A percentile compares a stretch with the other conserved stretches of the same genome.
Conservation (phyloP, 2,888 invertebrate genomes). For the Ichneumoninae sp. region DNA sequence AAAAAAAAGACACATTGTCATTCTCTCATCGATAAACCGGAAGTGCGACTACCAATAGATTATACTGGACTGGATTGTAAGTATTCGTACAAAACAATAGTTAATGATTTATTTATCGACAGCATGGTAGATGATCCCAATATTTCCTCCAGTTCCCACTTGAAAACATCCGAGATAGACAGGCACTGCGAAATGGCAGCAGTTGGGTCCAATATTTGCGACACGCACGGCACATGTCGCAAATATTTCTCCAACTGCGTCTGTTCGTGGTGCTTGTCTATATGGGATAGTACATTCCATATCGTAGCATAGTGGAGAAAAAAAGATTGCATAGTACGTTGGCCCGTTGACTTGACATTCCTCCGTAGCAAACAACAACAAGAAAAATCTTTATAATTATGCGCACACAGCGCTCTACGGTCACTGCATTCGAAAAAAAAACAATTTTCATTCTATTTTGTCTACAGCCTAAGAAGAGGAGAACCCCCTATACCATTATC, state of each 20-base stretch:
- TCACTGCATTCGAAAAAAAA: constrained; percentile 61
- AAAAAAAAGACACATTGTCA: background rate
- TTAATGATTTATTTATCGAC: constrained; percentile 30
- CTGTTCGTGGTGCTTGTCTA: too few relatives aligned
- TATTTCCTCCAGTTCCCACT: constrained; percentile 34
- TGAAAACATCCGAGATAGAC: background rate
- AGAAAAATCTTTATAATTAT: constrained; percentile 4
- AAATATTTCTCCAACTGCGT: too few relatives aligned
- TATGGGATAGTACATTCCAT: constrained; percentile 52
- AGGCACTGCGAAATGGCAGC: too few relatives aligned
- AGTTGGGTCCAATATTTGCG: too few relatives aligned
- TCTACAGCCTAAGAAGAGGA: constrained; percentile 88
- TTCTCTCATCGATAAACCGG: background rate
- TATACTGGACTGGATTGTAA: constrained; percentile 34
- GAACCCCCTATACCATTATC: constrained; percentile 83
- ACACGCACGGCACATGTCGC: too few relatives aligned
- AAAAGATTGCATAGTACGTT: constrained; percentile 63
- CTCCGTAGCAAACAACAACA: constrained; percentile 42
- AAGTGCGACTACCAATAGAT: constrained; percentile 37
- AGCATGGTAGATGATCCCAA: constrained; percentile 65
- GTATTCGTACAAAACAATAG: constrained; percentile 24
- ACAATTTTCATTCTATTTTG: constrained; percentile 84
- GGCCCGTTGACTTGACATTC: constrained; percentile 59
- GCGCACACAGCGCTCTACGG: constrained; percentile 15
- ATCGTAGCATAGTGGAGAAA: constrained; percentile 64